Evolutionary conservation across 1,140 invertebrate genomes (phyloP), one percentile per base, ranked within the genome.

Genomic region (Pomacea maculata): DNA sequence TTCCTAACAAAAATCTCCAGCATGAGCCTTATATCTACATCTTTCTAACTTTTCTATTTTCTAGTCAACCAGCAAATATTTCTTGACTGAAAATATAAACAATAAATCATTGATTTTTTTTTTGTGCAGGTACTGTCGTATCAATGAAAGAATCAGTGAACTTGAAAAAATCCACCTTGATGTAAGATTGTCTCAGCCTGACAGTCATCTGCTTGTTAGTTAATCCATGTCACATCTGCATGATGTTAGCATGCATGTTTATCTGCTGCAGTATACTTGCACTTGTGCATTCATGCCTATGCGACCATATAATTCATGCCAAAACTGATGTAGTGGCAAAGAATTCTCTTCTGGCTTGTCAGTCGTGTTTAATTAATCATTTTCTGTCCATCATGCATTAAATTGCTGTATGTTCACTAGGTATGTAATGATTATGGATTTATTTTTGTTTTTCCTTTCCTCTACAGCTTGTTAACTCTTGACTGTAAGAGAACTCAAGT

Each of bases 81-180:
- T 45, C 34, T 4, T 45, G 10, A 21, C 67, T 76, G n/a, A 1
- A 45, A 45, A 45, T 45, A 45, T 45, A 45, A 2, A 45, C 34
- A 45, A 45, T 4, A 45, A 45, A 6, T 45, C 0, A 45, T 81
- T 68, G 1, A 55, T 68, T 68, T 61, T 57, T 34, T 83, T 78
- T 81, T 25, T 75, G 68, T 65, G 29, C 81, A 91, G 90, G 77
- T 90, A 91, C 78, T 86, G 86, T 67, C 83, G 90, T 72, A 89
- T 91, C 7, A 91, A 91, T 84, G 88, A 90, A 63, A 88, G 86
- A 82, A 85, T 91, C 29, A 61, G 84, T 54, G 87, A 89, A 64
- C 78, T 91, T 68, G 89, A 91, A 75, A 90, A 87, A 80, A 86
- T 87, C 67, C 89, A 90, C 82, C 82, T 87, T 78, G 88, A 90